Evolutionary conservation across 2,888 invertebrate genomes (phyloP).

Genomic region (Hypena proboscidalis): DNA sequence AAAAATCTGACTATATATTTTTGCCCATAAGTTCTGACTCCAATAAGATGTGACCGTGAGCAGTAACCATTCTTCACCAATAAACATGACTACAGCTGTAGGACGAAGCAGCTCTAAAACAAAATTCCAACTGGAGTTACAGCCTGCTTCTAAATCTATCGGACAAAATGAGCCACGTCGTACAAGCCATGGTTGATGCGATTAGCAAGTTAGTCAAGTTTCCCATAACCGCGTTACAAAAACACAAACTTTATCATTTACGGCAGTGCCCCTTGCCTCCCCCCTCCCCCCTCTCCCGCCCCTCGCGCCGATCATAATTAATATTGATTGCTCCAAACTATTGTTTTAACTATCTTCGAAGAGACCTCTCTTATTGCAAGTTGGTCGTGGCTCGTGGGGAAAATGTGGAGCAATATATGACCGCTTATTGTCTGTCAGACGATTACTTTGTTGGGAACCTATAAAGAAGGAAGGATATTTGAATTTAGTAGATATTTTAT

Average conservation of each 20-base stretch:
- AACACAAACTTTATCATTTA: conserved; percentile 56
- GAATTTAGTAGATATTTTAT: no score
- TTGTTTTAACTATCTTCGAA: conserved; percentile 33
- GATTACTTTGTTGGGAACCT: no score
- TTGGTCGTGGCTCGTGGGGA: neutral
- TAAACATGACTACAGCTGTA: neutral
- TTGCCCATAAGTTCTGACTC: no score
- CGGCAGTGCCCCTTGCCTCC: conserved; percentile 28
- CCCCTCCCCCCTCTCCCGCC: conserved; percentile 12
- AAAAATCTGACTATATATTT: no score
- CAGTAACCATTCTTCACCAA: conserved; percentile 1
- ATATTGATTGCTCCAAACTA: conserved; percentile 44
- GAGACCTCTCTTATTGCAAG: conserved; percentile 10
- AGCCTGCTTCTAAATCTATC: no score
- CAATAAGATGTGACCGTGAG: neutral
- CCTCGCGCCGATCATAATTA: conserved; percentile 23
- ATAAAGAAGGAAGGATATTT: no score
- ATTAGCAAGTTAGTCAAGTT: conserved; percentile 32
- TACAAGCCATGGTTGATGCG: conserved; percentile 17
- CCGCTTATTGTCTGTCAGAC: no score
- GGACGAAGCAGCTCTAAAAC: no score
- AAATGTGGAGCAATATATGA: conserved; percentile 1
- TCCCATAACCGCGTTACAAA: conserved; percentile 44
- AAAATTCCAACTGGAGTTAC: no score
- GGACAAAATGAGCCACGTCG: no score